Evolutionary conservation across 2,888 invertebrate genomes (phyloP).

Genomic region (Dromius quadrimaculatus): DNA sequence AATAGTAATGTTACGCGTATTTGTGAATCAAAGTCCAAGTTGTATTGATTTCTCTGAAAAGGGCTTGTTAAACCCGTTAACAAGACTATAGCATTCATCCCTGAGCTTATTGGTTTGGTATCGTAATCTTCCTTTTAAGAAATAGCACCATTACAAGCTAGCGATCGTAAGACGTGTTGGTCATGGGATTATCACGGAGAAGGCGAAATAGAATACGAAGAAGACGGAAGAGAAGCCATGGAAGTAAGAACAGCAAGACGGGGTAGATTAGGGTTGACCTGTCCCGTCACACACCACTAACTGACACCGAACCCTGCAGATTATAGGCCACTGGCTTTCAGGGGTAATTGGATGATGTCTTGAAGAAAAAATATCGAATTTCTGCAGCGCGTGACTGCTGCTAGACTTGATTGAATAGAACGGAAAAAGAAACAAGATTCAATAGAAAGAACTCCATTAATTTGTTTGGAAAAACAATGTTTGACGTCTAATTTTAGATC

Average conservation of each 20-base stretch:
- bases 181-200: conserved; percentile 6
- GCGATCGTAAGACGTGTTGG: conserved; percentile 36
- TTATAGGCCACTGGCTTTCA: conserved; percentile 50
- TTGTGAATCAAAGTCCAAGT: too few relatives aligned
- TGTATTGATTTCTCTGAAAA: too few relatives aligned
- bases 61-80: conserved; percentile 49
- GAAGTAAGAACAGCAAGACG: background rate
- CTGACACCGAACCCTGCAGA: conserved; percentile 49
- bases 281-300: conserved; percentile 36
- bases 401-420: conserved; percentile 46
- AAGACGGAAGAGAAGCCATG: conserved; percentile 20
- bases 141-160: conserved; percentile 41
- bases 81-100: conserved; percentile 45
- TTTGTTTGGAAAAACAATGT: too few relatives aligned
- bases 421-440: background rate
- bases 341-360: conserved; percentile 51
- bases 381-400: conserved; percentile 37
- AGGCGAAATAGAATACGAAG: conserved; percentile 18
- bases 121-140: conserved; percentile 45
- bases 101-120: conserved; percentile 10
- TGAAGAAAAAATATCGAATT: conserved; percentile 49
- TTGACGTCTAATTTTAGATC: too few relatives aligned
- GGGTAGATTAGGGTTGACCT: conserved; percentile 46
- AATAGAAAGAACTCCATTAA: background rate
- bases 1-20: too few relatives aligned